Percentiles rank a stretch among this genome's conserved stretches.
phyloP scores from a whole-genome alignment of 2,888 invertebrate genomes.

The Kuschelorhynchus macadamiae region DNA sequence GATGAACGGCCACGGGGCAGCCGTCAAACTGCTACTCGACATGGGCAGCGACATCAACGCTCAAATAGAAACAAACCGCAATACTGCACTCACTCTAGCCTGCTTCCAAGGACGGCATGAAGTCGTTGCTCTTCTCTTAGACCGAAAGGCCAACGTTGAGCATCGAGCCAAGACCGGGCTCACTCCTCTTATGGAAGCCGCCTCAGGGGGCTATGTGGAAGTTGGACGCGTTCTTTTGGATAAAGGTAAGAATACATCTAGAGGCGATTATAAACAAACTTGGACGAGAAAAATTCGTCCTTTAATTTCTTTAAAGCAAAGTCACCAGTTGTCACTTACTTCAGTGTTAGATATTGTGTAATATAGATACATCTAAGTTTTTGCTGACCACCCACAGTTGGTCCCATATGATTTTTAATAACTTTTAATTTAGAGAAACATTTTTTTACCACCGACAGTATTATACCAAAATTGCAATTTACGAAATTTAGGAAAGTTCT shows the following conservation, averaged over 20 bases:
- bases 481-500: too few species aligned
- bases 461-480: too few species aligned
- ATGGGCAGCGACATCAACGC: conserved; percentile 99
- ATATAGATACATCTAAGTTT: too few species aligned
- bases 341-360: too few species aligned
- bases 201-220: conserved; percentile 98
- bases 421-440: too few species aligned
- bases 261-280: too few species aligned
- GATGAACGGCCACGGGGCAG: conserved; percentile 98
- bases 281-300: too few species aligned
- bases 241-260: conserved; percentile 75
- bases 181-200: conserved; percentile 99
- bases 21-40: conserved; percentile 94
- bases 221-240: conserved; percentile 96
- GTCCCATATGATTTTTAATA: too few species aligned
- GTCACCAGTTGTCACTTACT: too few species aligned
- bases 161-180: conserved; percentile 85
- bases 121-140: conserved; percentile 95
- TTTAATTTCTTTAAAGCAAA: too few species aligned
- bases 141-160: conserved; percentile 98
- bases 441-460: too few species aligned
- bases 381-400: too few species aligned
- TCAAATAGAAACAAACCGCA: conserved; percentile 98
- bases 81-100: conserved; percentile 97
- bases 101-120: conserved; percentile 99